phyloP scores from a whole-genome alignment of 2,797 vertebrate species.

The Girardinus metallicus region DNA sequence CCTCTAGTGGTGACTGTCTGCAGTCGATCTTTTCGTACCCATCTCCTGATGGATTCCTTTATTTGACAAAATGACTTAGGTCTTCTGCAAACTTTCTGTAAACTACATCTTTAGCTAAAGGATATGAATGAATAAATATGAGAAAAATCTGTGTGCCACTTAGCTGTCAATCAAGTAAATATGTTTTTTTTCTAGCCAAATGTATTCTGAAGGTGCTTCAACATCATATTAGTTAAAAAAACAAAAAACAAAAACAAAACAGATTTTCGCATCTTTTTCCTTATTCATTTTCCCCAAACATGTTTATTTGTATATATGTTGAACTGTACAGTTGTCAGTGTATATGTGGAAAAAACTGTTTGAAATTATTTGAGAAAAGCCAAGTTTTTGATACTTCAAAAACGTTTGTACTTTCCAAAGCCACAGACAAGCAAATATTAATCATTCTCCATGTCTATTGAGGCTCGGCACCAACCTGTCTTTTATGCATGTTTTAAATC shows the following conservation, averaged over 20 bases:
- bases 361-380: neutral
- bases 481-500: neutral
- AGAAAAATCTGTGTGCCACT: neutral
- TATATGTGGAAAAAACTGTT: neutral
- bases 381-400: neutral
- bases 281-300: neutral
- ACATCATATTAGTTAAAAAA: neutral
- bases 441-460: neutral
- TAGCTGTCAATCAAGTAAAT: neutral
- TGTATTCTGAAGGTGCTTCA: neutral
- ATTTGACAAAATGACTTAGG: neutral
- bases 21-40: neutral
- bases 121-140: neutral
- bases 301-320: neutral
- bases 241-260: too few species aligned
- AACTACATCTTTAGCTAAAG: neutral
- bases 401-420: neutral
- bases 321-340: neutral
- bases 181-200: neutral
- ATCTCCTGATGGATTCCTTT: neutral
- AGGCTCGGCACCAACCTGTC: neutral
- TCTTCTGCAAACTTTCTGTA: neutral
- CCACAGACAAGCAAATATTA: neutral
- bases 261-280: neutral
- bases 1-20: neutral